Evolutionary conservation across 2,888 invertebrate genomes (phyloP), one percentile per base, ranked within the genome.

Genomic region (Sphinx pinastri): DNA sequence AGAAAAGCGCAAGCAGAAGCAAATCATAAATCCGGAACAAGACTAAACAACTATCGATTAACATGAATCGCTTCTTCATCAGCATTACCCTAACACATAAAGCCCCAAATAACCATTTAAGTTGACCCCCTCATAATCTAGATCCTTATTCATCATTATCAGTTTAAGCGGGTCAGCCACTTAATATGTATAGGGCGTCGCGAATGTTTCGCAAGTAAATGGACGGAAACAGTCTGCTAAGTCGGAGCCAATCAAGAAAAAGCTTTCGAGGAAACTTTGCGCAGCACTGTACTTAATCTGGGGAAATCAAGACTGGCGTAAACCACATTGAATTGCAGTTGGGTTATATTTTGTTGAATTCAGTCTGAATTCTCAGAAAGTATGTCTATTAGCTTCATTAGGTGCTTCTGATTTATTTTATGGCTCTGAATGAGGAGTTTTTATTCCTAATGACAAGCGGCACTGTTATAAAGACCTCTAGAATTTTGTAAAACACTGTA

Each of bases 181-280:
- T 69, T 69, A 69, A 63, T 69, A 69, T 69, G 69, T 69, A 63
- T 47, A 69, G 52, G 47, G 69, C 31, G 69, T 69, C 52, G 52
- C 63, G 54, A 63, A 69, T 69, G 69, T 63, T 69, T 63, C 69
- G 54, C 60, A 60, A 69, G 69, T 68, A 58, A 68, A 68, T 68
- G 58, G 68, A 68, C 49, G 57, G 54, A 63, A 69, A 63, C 69
- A 63, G 63, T 69, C 57, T 69, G 68, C 25, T 69, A 63, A 63
- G 31, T 69, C 60, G 69, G 16, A 69, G 16, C 69, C 69, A 69
- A 63, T 69, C 69, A 69, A 69, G 69, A 63, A 69, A 69, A 69
- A 69, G 69, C 69, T 60, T 69, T 69, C 51, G 60, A 14, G 52
- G 69, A 63, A 69, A 69, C 69, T 69, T 69, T 63, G 60, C 69